Conservation (phyloP, 2,113 vertebrate genomes). For the Sylvietta virens region DNA sequence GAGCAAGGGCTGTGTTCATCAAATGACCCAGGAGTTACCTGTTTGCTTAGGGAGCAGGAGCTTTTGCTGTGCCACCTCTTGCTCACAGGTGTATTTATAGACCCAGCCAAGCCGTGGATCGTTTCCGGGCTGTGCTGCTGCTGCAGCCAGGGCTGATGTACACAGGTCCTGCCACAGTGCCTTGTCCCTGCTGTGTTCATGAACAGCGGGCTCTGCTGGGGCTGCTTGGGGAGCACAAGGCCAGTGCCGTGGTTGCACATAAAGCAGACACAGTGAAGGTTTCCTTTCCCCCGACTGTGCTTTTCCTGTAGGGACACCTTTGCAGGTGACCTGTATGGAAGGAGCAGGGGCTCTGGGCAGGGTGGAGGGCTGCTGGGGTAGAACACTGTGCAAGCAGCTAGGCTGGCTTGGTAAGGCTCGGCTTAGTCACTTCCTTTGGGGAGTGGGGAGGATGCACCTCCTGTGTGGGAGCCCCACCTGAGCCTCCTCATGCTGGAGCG, state of each 20-base stretch:
- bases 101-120: accelerated
- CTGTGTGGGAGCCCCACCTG: neutral
- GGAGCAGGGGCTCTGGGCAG: neutral
- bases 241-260: accelerated
- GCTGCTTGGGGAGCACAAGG: accelerated
- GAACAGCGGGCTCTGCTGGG: neutral
- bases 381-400: neutral
- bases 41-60: neutral
- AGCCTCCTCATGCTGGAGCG: neutral
- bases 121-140: neutral
- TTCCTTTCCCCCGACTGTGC: accelerated
- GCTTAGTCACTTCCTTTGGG: constrained; percentile 46
- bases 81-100: constrained; percentile 23
- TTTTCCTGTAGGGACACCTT: neutral
- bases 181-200: neutral
- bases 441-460: neutral
- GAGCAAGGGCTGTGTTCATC: neutral
- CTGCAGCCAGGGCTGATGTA: neutral
- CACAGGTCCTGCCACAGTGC: accelerated
- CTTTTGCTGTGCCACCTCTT: neutral
- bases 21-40: neutral
- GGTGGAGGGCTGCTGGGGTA: neutral
- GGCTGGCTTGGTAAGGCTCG: neutral
- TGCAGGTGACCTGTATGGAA: accelerated
- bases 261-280: neutral